Conservation (phyloP, 2,888 invertebrate genomes). For the Dasysyrphus albostriatus region DNA sequence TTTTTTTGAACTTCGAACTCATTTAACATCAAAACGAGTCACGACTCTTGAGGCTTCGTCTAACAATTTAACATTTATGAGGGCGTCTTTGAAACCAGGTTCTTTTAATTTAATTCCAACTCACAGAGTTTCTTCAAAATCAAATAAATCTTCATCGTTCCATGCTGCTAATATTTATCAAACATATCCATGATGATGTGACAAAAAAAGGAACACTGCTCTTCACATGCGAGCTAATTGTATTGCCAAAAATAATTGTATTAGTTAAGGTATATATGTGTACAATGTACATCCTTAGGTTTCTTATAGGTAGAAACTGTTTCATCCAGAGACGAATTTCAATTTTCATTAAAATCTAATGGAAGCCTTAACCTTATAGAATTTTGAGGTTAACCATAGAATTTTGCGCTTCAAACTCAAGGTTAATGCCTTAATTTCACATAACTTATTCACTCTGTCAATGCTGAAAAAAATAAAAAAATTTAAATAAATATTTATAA, state of each 20-base stretch:
- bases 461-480: background rate
- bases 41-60: too few species aligned
- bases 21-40: too few species aligned
- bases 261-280: background rate
- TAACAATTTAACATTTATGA: background rate
- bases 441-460: background rate
- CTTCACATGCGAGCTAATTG: slow-evolving; percentile 31
- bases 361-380: slow-evolving; percentile 25
- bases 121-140: slow-evolving; percentile 54
- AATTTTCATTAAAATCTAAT: slow-evolving; percentile 25
- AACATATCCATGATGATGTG: slow-evolving; percentile 24
- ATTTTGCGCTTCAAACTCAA: background rate
- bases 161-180: background rate
- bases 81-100: slow-evolving; percentile 18
- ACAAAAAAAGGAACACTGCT: slow-evolving; percentile 20
- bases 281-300: background rate
- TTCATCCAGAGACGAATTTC: background rate
- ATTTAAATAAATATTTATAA: background rate
- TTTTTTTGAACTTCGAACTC: too few species aligned
- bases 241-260: slow-evolving; percentile 44
- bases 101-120: slow-evolving; percentile 50
- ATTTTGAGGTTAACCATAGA: slow-evolving; percentile 13
- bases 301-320: slow-evolving; percentile 5
- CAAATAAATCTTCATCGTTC: slow-evolving; percentile 27
- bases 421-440: slow-evolving; percentile 4